phyloP scores from a whole-genome alignment of 92 coral and sea anemone species.

The Galaxea fascicularis region DNA sequence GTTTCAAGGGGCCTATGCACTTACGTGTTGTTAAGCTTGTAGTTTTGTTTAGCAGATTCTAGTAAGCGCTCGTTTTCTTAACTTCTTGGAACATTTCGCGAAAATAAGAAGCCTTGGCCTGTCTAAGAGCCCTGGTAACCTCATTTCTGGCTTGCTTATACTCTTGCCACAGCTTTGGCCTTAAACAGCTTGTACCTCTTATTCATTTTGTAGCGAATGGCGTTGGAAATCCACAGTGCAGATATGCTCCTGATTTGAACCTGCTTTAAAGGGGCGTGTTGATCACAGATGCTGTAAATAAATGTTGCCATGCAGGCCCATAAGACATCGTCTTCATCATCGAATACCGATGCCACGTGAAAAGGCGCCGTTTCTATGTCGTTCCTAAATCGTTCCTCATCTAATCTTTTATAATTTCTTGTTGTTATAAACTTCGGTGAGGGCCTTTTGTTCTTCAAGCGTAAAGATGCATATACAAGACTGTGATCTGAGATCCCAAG shows the following conservation, averaged over 20 bases:
- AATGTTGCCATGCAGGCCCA: slow-evolving; percentile 15
- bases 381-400: background rate
- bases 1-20: background rate
- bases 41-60: background rate
- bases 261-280: background rate
- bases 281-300: background rate
- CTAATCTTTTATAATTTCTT: slow-evolving; percentile 20
- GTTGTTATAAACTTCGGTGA: slow-evolving; percentile 18
- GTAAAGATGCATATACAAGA: background rate
- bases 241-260: background rate
- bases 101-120: background rate
- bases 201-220: background rate
- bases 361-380: slow-evolving; percentile 42
- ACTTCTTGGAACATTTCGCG: background rate
- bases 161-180: background rate
- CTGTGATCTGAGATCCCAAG: too few relatives aligned
- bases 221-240: background rate
- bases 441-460: slow-evolving; percentile 17
- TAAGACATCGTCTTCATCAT: slow-evolving; percentile 8
- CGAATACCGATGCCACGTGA: slow-evolving; percentile 24
- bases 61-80: background rate
- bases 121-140: background rate
- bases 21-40: background rate
- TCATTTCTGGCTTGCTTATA: background rate
- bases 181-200: background rate